Evolutionary conservation across 2,888 invertebrate genomes (phyloP), one percentile per base, ranked within the genome.

Genomic region (Ennomos quercinarius): DNA sequence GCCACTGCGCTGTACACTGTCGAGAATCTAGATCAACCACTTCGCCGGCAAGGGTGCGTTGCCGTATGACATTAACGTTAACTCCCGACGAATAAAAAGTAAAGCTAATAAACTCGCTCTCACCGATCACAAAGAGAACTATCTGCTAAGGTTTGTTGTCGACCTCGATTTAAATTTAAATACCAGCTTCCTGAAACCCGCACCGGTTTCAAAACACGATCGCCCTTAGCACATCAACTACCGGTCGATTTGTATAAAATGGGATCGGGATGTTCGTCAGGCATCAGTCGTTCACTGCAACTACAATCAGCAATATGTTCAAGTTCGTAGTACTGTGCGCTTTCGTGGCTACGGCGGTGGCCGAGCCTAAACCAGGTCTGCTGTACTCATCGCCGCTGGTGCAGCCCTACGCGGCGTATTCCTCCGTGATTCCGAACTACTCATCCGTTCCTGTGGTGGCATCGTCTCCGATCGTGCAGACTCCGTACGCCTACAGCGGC

Each of bases 241-340:
- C 67, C 70, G 70, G 76, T 72, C 63, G 69, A 70, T 79, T 73
- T 72, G 75, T 84, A 84, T 86, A 87, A 83, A 87, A 81, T 83
- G 76, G 68, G 70, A 67, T 63, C 50, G 61, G 54, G 56, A 45
- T 49, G 61, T 68, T 63, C 60, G 72, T 64, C 57, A 27, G 68
- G 72, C 74, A 87, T 86, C 86, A 87, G 83, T 86, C 74, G 80
- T 73, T 72, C 64, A 51, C 59, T 46, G 58, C 57, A 64, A 44
- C 81, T 81, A 82, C 83, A 83, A 81, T 83, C 77, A 84, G 80
- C 81, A 86, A 78, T 72, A 89, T 89, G 87, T 86, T 80, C 77
- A 87, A 86, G 74, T 73, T 87, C 85, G 91, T 93, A 83, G 93
- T 93, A 77, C 90, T 94, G 91, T 93, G 88, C 80, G 93, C 93